These are phyloP conservation scores for Poliocrania exsul DNA, from an alignment of 2,797 vertebrate genomes.

Conservation along the genomic window DNA sequence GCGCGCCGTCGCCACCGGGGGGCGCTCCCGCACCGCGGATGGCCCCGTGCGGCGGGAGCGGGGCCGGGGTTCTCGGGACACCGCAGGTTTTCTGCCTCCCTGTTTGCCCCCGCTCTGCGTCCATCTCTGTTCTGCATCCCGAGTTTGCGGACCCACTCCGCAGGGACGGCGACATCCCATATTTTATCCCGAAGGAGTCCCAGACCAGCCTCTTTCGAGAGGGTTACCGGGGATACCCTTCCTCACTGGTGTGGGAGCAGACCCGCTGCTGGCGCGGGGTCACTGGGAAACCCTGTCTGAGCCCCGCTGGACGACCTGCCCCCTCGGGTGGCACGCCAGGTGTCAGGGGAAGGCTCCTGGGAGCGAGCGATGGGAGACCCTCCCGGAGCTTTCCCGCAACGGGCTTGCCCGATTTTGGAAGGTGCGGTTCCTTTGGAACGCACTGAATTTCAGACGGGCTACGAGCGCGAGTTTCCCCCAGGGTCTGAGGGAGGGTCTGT, in stretches of 20 bases:
- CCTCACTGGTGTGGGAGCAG: not conserved
- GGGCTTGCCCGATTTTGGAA: not conserved
- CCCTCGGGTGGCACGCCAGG: not conserved
- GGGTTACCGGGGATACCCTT: not conserved
- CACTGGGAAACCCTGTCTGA: not conserved
- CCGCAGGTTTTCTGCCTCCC: accelerated
- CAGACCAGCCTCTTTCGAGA: not conserved
- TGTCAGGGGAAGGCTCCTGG: not conserved
- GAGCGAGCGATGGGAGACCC: not conserved
- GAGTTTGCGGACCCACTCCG: not conserved
- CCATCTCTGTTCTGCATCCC: accelerated
- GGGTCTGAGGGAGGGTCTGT: too few species aligned
- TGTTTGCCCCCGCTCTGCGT: not conserved
- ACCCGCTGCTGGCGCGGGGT: not conserved
- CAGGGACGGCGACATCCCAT: not conserved
- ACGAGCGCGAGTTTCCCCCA: not conserved
- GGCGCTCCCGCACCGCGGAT: not conserved
- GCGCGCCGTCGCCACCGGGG: not conserved
- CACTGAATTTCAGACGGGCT: not conserved
- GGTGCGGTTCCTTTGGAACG: not conserved
- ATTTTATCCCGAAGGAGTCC: not conserved
- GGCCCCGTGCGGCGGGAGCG: not conserved
- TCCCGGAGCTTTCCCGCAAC: not conserved
- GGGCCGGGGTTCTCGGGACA: accelerated
- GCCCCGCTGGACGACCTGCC: too few species aligned